phyloP scores from a whole-genome alignment of 1,140 invertebrate species.

The Lasioglossum baleicum region DNA sequence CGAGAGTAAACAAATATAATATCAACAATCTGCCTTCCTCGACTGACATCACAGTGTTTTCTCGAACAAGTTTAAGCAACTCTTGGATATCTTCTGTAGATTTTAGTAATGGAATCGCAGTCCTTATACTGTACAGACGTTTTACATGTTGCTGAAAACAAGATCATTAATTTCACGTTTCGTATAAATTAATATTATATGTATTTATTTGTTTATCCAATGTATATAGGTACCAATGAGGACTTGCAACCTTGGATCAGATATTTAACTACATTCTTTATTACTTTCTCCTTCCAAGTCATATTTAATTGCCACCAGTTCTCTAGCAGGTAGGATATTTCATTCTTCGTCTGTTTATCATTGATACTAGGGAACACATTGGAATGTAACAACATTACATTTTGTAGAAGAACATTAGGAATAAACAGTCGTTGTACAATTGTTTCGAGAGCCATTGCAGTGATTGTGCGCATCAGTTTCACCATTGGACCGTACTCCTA shows the following conservation, averaged over 20 bases:
- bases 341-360: slow-evolving; percentile 42
- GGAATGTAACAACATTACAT: slow-evolving; percentile 43
- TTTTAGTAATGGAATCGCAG: slow-evolving; percentile 50
- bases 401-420: slow-evolving; percentile 41
- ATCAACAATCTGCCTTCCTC: slow-evolving; percentile 56
- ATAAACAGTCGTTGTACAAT: slow-evolving; percentile 30
- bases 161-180: neutral
- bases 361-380: slow-evolving; percentile 25
- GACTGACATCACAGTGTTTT: slow-evolving; percentile 48
- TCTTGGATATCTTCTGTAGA: slow-evolving; percentile 44
- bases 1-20: slow-evolving; percentile 52
- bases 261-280: slow-evolving; percentile 55
- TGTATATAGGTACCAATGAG: slow-evolving; percentile 53
- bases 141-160: slow-evolving; percentile 56
- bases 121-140: slow-evolving; percentile 53
- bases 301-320: slow-evolving; percentile 58
- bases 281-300: slow-evolving; percentile 43
- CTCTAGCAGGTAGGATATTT: slow-evolving; percentile 57
- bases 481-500: slow-evolving; percentile 20
- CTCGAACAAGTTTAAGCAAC: slow-evolving; percentile 48
- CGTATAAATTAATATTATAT: neutral
- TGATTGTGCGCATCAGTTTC: slow-evolving; percentile 32
- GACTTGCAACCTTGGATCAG: slow-evolving; percentile 44
- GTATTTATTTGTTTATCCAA: neutral
- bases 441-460: slow-evolving; percentile 44